Evolutionary conservation across 2,113 vertebrate species (phyloP).

Genomic region (Protobothrops mucrosquamatus): DNA sequence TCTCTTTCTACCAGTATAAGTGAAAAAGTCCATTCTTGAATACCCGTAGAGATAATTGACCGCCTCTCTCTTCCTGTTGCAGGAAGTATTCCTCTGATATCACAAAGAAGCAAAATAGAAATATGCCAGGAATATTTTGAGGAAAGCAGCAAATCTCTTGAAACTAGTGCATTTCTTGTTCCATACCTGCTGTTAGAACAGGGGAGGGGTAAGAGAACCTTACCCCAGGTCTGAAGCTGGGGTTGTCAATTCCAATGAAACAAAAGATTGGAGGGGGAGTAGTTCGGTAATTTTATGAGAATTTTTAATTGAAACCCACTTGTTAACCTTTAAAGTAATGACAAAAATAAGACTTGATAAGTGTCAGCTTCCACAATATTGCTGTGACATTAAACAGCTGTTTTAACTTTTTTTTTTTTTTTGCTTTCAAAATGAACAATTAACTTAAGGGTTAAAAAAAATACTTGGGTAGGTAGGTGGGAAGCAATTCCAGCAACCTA

Average conservation of each 20-base stretch:
- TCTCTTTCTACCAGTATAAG: not conserved
- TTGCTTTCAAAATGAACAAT: not conserved
- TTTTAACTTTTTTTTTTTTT: not conserved
- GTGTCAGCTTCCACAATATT: not conserved
- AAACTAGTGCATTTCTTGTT: not conserved
- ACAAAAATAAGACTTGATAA: not conserved
- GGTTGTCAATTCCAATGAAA: not conserved
- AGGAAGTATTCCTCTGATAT: not conserved
- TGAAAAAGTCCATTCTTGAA: not conserved
- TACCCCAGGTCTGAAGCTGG: not conserved
- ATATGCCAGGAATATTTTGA: not conserved
- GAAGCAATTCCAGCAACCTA: not conserved
- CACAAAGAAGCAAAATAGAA: not conserved
- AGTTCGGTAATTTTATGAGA: not conserved
- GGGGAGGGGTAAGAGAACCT: too few relatives aligned
- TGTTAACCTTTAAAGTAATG: not conserved
- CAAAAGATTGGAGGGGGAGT: not conserved
- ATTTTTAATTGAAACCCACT: not conserved
- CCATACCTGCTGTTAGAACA: not conserved
- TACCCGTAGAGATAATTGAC: not conserved
- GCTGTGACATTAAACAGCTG: not conserved
- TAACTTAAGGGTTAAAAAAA: not conserved
- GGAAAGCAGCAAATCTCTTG: not conserved
- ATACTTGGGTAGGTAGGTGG: not conserved
- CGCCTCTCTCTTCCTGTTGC: not conserved